A percentile compares a stretch with the other conserved stretches of the same genome.
These are phyloP conservation scores for Percopsis omiscomaycus DNA, from an alignment of 2,797 vertebrate genomes.

Conservation along the genomic window DNA sequence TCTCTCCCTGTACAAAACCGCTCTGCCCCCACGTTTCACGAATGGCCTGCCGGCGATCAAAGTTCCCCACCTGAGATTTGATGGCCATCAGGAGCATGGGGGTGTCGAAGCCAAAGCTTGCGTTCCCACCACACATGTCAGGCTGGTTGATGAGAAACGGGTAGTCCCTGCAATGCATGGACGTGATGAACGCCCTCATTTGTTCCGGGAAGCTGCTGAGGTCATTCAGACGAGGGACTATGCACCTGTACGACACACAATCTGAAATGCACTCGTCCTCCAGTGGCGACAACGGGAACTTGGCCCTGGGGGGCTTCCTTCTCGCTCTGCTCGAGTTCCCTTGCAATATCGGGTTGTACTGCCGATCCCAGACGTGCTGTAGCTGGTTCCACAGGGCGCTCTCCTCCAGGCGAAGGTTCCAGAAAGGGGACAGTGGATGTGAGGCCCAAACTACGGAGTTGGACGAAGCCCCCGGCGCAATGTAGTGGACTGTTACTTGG, in stretches of 20 bases:
- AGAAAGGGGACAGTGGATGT: slow-evolving; percentile 73
- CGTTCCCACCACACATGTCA: slow-evolving; percentile 53
- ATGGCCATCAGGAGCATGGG: slow-evolving; percentile 77
- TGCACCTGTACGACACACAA: slow-evolving; percentile 55
- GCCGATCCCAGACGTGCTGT: slow-evolving; percentile 77
- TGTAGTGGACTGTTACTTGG: slow-evolving; percentile 68
- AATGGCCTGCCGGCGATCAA: slow-evolving; percentile 82
- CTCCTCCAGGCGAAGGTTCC: slow-evolving; percentile 76
- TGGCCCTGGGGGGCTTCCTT: slow-evolving; percentile 24
- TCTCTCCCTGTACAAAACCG: slow-evolving; percentile 60
- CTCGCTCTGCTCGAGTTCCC: slow-evolving; percentile 49
- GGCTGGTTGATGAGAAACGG: slow-evolving; percentile 74
- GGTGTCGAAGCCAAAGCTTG: slow-evolving; percentile 25
- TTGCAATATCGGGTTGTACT: slow-evolving; percentile 74
- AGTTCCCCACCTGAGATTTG: slow-evolving; percentile 81
- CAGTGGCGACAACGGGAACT: not conserved
- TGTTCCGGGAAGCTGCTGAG: slow-evolving; percentile 69
- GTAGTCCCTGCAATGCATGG: slow-evolving; percentile 79
- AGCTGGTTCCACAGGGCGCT: slow-evolving; percentile 78
- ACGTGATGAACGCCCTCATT: slow-evolving; percentile 73
- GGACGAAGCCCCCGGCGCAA: slow-evolving; percentile 69
- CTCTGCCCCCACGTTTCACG: slow-evolving; percentile 80
- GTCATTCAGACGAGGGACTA: slow-evolving; percentile 43
- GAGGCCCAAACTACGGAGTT: slow-evolving; percentile 64
- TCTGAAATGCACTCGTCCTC: slow-evolving; percentile 43